Evolutionary conservation across 1,140 invertebrate species (phyloP).

Genomic region (Anagrus nilaparvatae): DNA sequence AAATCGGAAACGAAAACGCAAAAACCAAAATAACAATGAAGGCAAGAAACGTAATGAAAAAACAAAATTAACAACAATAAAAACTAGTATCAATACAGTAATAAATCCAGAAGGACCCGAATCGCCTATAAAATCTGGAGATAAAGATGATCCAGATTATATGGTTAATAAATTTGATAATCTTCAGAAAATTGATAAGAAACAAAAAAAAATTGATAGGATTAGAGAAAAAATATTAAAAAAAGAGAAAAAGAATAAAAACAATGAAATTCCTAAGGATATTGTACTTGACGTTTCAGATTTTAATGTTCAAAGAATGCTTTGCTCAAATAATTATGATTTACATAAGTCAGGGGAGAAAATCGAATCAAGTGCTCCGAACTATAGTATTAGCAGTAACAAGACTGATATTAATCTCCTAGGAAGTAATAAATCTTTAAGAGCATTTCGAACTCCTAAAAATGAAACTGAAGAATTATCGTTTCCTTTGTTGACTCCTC

Average conservation of each 20-base stretch:
- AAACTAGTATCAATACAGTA: constrained; percentile 1
- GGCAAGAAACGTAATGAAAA: constrained; percentile 21
- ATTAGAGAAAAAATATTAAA: constrained; percentile 6
- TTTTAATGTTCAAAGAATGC: no score
- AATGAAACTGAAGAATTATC: constrained; percentile 3
- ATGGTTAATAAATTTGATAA: neutral
- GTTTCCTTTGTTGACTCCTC: neutral
- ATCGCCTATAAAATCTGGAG: constrained; percentile 7
- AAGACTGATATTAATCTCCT: no score
- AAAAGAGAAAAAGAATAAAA: no score
- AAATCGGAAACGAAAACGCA: constrained; percentile 35
- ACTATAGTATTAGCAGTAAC: no score
- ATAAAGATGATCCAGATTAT: constrained; percentile 15
- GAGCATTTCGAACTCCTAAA: no score
- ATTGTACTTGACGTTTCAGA: no score
- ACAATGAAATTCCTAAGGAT: no score
- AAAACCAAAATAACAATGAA: constrained; percentile 16
- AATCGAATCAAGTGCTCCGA: no score
- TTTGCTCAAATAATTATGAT: no score
- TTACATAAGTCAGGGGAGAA: no score
- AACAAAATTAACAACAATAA: constrained; percentile 5
- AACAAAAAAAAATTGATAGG: neutral
- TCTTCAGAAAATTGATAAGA: neutral
- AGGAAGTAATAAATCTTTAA: no score
- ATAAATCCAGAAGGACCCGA: constrained; percentile 6